Evolutionary conservation across 2,113 vertebrate species (phyloP), one percentile per base, ranked within the genome.

Genomic region (Xyrauchen texanus): DNA sequence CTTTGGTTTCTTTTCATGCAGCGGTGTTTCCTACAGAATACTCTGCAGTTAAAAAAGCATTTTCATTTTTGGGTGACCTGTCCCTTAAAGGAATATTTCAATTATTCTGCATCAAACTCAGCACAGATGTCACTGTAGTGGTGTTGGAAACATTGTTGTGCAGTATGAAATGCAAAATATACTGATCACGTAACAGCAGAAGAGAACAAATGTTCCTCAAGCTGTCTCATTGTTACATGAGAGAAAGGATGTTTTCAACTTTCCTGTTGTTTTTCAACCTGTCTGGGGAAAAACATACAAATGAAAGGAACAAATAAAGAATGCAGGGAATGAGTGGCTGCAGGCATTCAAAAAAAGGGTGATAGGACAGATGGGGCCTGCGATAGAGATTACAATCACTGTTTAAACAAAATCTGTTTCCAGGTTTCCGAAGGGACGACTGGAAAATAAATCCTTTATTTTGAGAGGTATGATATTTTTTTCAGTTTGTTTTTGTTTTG

Each of bases 401-500:
- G 74, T 77, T 77, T 66, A 46, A 67, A 65, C 63, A 77, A 67
- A 76, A 58, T n/a, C 44, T 13, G 15, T 7, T 58, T 68, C 49
- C 42, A 13, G 21, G 21, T 34, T 34, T 34, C 21, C 3, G 21
- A 42, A 62, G 53, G 57, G 74, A 67, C 63, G 49, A 49, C 34
- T 6, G 8, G 42, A 3, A 71, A 57, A 58, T 15, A 55, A 12
- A 16, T 44, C 15, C 21, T 15, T 6, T 3, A 15, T 10, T 45
- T 42, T 16, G 15, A 34, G 21, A 34, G 3, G 21, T 34, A 34
- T 34, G 21, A 34, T n/a, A n/a, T 34, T 34, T 34, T 34, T 34
- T 34, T 34, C 21, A 34, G 21, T 34, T 34, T 34, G 21, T 34
- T 34, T 34, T 34, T 34, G 21, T 34, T 34, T 34, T 34, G 21